Evolutionary conservation across 2,113 vertebrate genomes (phyloP).

Genomic region (Brachypodius melanocephalos): DNA sequence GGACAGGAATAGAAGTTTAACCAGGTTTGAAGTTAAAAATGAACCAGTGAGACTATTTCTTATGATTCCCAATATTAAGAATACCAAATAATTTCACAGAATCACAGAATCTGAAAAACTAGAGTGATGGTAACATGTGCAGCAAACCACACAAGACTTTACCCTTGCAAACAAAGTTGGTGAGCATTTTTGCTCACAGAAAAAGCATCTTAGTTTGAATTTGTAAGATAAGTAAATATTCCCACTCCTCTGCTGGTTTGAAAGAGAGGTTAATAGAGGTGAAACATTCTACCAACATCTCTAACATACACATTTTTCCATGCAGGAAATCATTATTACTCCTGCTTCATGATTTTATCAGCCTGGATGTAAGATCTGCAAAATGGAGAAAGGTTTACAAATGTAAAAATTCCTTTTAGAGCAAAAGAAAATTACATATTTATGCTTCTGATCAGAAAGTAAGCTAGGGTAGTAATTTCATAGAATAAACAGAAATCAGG

Average conservation of each 20-base stretch:
- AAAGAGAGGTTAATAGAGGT: constrained; percentile 64
- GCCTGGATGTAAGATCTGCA: background rate
- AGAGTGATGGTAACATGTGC: background rate
- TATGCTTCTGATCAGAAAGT: background rate
- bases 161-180: constrained; percentile 17
- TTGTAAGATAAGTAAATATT: constrained; percentile 54
- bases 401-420: background rate
- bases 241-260: constrained; percentile 40
- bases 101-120: background rate
- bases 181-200: constrained; percentile 5
- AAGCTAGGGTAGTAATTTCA: background rate
- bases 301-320: background rate
- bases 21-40: constrained; percentile 4
- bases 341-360: constrained; percentile 34
- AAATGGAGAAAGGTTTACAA: background rate
- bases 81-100: background rate
- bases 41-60: background rate
- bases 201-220: constrained; percentile 50
- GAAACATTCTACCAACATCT: constrained; percentile 27
- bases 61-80: background rate
- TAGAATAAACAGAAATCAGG: background rate
- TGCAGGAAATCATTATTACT: constrained; percentile 34
- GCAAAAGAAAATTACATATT: background rate
- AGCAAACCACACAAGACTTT: background rate
- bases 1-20: background rate